Evolutionary conservation across 2,797 vertebrate species (phyloP).

Genomic region (Taenioides sp.): DNA sequence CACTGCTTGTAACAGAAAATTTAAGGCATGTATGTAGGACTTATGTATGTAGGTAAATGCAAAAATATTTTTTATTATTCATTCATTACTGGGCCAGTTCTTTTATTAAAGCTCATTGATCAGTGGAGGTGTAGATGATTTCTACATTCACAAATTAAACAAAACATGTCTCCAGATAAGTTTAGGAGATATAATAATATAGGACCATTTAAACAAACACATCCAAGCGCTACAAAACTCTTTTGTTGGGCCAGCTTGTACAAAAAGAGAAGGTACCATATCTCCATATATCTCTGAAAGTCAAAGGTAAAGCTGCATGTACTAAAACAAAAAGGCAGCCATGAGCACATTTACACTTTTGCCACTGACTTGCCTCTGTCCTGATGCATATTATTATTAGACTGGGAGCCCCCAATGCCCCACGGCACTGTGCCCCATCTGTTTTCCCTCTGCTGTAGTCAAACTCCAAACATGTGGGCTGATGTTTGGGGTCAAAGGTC

Average conservation of each 20-base stretch:
- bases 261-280: background rate
- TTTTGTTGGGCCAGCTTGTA: background rate
- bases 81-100: background rate
- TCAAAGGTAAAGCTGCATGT: slow-evolving; percentile 3
- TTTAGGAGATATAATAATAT: background rate
- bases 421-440: slow-evolving; percentile 45
- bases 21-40: background rate
- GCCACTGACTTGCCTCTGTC: slow-evolving; percentile 26
- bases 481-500: slow-evolving; percentile 72
- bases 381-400: slow-evolving; percentile 28
- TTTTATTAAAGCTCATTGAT: background rate
- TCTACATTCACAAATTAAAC: background rate
- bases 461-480: slow-evolving; percentile 69
- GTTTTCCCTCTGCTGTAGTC: slow-evolving; percentile 60
- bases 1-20: background rate
- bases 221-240: background rate
- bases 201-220: background rate
- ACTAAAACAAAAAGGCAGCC: slow-evolving; percentile 10
- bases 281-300: slow-evolving; percentile 25
- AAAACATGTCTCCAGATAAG: background rate
- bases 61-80: too few species aligned
- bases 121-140: background rate
- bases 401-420: slow-evolving; percentile 28
- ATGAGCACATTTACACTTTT: background rate
- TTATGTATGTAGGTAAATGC: background rate